phyloP scores from a whole-genome alignment of 2,113 vertebrate species.

The Barnardius zonarius region DNA sequence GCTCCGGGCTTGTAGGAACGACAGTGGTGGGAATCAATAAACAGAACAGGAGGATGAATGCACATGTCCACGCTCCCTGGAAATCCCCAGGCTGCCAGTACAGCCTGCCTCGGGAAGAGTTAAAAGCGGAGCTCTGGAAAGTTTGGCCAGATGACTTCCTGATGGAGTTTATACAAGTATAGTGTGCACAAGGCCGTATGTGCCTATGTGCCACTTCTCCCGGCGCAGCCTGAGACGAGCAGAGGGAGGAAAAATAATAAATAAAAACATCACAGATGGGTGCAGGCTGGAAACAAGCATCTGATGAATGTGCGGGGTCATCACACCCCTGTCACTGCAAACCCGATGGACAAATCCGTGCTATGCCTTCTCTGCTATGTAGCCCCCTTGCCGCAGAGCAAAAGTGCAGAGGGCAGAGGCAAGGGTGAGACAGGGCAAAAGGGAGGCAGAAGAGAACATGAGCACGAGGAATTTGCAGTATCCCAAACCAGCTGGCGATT shows the following conservation, averaged over 20 bases:
- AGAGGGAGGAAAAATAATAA: conserved; percentile 20
- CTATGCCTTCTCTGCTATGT: not conserved
- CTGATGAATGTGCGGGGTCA: conserved; percentile 35
- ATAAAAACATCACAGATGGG: conserved; percentile 31
- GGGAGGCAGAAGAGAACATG: not conserved
- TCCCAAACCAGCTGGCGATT: not conserved
- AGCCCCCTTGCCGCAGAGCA: not conserved
- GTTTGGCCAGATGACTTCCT: conserved; percentile 70
- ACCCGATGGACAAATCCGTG: not conserved
- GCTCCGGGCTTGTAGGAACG: not conserved
- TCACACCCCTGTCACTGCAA: conserved; percentile 6
- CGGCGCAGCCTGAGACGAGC: conserved; percentile 11
- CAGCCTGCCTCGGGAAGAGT: conserved; percentile 53
- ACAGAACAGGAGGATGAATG: not conserved
- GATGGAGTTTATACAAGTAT: conserved; percentile 70
- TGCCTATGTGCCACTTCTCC: conserved; percentile 72
- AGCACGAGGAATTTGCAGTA: not conserved
- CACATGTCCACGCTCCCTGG: not conserved
- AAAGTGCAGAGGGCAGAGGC: not conserved
- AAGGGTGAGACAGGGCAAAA: not conserved
- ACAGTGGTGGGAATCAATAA: not conserved
- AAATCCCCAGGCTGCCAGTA: not conserved
- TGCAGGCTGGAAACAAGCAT: conserved; percentile 37
- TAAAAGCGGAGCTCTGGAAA: conserved; percentile 63
- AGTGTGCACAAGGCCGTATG: conserved; percentile 47